These are phyloP conservation scores for Ceyx melanurus DNA, from an alignment of 2,113 vertebrate genomes.

Conservation along the genomic window DNA sequence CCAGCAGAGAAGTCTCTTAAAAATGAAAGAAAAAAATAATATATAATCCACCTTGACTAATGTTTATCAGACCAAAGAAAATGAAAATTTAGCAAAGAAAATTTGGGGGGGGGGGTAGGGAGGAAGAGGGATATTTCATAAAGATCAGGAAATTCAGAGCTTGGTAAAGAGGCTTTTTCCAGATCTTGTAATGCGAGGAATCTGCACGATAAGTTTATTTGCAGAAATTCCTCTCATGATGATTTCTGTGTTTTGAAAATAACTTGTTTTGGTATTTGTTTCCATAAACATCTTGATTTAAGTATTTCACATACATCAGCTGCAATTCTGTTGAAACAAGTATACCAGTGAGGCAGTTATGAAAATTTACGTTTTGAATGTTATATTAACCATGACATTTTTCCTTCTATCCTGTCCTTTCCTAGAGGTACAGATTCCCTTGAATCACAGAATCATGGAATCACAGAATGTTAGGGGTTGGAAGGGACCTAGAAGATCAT, in stretches of 20 bases:
- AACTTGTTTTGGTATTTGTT: not conserved
- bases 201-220: constrained; percentile 12
- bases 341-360: not conserved
- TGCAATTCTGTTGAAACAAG: not conserved
- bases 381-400: not conserved
- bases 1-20: constrained; percentile 1
- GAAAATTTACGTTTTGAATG: not conserved
- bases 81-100: constrained; percentile 16
- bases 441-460: not conserved
- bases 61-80: constrained; percentile 29
- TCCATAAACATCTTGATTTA: not conserved
- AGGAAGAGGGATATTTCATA: constrained; percentile 18
- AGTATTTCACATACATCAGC: not conserved
- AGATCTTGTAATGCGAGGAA: constrained; percentile 42
- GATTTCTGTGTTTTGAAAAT: constrained; percentile 17
- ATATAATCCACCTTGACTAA: constrained; percentile 54
- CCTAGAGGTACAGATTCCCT: not conserved
- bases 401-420: not conserved
- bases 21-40: not conserved
- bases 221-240: not conserved
- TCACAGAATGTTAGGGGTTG: too few species aligned
- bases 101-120: not conserved
- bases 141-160: constrained; percentile 31
- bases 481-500: too few species aligned
- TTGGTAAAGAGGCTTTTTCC: not conserved